A percentile compares a stretch with the other conserved stretches of the same genome.
Evolutionary conservation across 2,888 invertebrate genomes (phyloP).

Genomic region (Coremacera marginata): DNA sequence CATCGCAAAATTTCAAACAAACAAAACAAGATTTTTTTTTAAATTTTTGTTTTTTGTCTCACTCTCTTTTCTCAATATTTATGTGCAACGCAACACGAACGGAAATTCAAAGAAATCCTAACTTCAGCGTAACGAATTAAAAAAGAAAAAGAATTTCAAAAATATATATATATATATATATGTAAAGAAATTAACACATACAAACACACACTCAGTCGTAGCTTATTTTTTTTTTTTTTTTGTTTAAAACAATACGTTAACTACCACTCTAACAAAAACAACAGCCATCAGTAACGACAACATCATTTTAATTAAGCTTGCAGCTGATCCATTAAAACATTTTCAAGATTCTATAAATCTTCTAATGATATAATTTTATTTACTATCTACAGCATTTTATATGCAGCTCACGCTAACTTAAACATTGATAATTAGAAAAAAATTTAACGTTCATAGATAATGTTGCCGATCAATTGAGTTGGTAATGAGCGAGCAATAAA

Average conservation of each 20-base stretch:
- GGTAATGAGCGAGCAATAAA: too few relatives aligned
- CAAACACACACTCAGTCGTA: neutral
- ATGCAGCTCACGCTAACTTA: too few relatives aligned
- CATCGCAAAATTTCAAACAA: constrained; percentile 34
- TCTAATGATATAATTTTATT: too few relatives aligned
- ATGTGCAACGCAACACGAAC: constrained; percentile 36
- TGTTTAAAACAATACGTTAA: too few relatives aligned
- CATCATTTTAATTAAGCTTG: constrained; percentile 2
- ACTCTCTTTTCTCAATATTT: constrained; percentile 27
- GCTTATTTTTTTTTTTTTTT: too few relatives aligned
- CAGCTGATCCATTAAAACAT: neutral
- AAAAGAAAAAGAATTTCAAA: neutral
- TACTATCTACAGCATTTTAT: too few relatives aligned
- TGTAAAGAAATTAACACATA: constrained; percentile 12
- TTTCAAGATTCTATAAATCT: too few relatives aligned
- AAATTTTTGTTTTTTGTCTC: constrained; percentile 21
- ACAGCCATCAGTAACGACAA: neutral
- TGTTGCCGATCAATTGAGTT: too few relatives aligned
- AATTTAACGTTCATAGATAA: too few relatives aligned
- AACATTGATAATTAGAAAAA: too few relatives aligned
- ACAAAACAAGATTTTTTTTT: constrained; percentile 44
- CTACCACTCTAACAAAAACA: neutral
- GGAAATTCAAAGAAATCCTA: constrained; percentile 45
- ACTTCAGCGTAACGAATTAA: constrained; percentile 32
- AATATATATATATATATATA: constrained; percentile 30